Base-by-base conservation (phyloP, 2,797 vertebrate species). In the Aselliscus stoliczkanus region DNA sequence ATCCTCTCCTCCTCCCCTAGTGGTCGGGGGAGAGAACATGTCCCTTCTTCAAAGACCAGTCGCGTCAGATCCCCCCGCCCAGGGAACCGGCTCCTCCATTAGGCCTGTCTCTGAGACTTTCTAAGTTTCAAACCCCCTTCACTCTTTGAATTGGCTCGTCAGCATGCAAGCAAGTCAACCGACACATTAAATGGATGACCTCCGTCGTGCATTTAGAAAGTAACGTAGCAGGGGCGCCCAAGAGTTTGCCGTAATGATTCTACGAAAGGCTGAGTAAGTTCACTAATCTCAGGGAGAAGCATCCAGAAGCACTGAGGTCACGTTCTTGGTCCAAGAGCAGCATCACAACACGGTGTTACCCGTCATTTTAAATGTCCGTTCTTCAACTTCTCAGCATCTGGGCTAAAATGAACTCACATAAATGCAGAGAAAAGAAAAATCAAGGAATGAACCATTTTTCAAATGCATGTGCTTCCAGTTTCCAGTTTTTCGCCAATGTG, bases 281-380 rank as follows among this genome's bases (percentile, higher is more conserved):
- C 52, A 37, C 5, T 29, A 34, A 17, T 10, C 25, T 67, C 11
- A n/a, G 62, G 18, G 20, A 29, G 29, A 39, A 18, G 20, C 4
- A n/a, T 69, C 60, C 31, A 42, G 39, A 34, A 42, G 54, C 39
- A 69, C 5, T 7, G 39, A 85, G 54, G 34, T 62, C 23, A 0
- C 4, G 42, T 65, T n/a, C 23, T 50, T 42, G 25, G 67, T 52
- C 31, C 12, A 52, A 69, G n/a, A 58, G 34, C 39, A 44, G 27
- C 14, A 10, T 31, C 8, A 17, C 18, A 9, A 7, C 20, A 12
- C 0, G 10, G 12, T 4, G 25, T 13, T 7, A 39, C 8, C 69
- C 73, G 27, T 18, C 75, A 15, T 12, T n/a, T 86, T 23, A 81
- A 82, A 29, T 1, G 6, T 47, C 4, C 1, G 0, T 54, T 56